Base-by-base conservation (phyloP, 2,113 vertebrate genomes). In the Gambusia holbrooki region DNA sequence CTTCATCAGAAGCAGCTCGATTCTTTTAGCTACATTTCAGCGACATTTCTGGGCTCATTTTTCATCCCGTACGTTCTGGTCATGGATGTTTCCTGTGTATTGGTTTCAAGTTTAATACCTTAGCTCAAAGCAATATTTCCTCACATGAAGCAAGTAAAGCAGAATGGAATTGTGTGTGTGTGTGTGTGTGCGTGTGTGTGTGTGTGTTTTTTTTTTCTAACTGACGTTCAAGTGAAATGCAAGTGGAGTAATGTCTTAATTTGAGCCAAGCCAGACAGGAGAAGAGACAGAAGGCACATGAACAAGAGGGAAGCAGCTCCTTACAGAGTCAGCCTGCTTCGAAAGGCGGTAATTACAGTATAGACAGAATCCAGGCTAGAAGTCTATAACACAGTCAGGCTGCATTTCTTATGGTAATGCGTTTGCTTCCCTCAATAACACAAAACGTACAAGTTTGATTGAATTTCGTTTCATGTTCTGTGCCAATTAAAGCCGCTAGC, bases 261-360 rank as follows among this genome's bases (percentile, higher is more conserved):
- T 77, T 73, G 61, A 68, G 28, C 19, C 5, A 30, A 81, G 48
- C 69, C 68, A 62, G 65, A 74, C 61, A 69, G 62, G 27, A 42
- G 30, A 60, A 37, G 27, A 77, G 62, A 25, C 67, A 74, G 67
- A 70, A 71, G 32, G 40, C 61, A 67, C 19, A 33, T n/a, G 66
- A 69, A 73, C 65, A 28, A 70, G 69, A 80, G 37, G 71, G 63
- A 81, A 82, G 80, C 71, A 71, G 79, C 73, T 77, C 69, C 66
- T 73, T 72, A 65, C 63, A 77, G 64, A 66, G 66, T 74, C 69
- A 61, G 74, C 79, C 73, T 71, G 67, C 86, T 79, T 77, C 68
- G 58, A 73, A 79, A 80, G 69, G 13, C 62, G 27, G 71, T 87
- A 88, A 87, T 90, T 90, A 83, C 72, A 81, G 72, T 70, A 65